Conservation (phyloP, 2,888 invertebrate species). For the Andricus curvator region DNA sequence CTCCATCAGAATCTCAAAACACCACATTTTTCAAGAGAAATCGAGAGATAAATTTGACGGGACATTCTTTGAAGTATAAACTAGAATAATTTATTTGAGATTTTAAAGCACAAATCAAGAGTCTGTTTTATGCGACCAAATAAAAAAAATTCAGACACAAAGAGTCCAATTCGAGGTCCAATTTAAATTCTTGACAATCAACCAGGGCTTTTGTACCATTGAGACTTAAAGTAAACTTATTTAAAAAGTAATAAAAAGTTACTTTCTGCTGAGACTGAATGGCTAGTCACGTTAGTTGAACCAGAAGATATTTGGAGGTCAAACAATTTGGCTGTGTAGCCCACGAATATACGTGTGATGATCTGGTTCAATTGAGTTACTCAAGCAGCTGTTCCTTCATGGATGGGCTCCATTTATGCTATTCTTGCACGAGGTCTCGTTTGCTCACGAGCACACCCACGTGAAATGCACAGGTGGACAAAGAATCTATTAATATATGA, state of each 20-base stretch:
- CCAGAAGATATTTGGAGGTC: slow-evolving; percentile 20
- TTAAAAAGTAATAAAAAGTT: slow-evolving; percentile 34
- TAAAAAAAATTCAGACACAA: not conserved
- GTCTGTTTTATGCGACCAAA: too few species aligned
- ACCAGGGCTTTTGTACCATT: slow-evolving; percentile 22
- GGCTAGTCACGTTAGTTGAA: slow-evolving; percentile 4
- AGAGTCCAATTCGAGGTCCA: slow-evolving; percentile 18
- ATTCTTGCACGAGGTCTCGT: slow-evolving; percentile 6
- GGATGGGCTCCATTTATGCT: slow-evolving; percentile 20
- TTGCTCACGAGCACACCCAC: not conserved
- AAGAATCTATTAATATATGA: not conserved
- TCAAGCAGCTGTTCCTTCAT: slow-evolving; percentile 12
- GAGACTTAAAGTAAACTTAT: slow-evolving; percentile 24
- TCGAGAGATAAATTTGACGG: not conserved
- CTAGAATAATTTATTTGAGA: too few species aligned
- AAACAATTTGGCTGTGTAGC: slow-evolving; percentile 17
- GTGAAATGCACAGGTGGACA: slow-evolving; percentile 1
- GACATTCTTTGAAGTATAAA: not conserved
- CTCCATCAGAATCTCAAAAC: not conserved
- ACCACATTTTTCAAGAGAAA: not conserved
- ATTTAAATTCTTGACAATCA: slow-evolving; percentile 25
- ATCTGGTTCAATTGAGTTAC: slow-evolving; percentile 37
- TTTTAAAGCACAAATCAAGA: too few species aligned
- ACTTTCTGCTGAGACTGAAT: slow-evolving; percentile 3
- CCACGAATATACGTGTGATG: slow-evolving; percentile 19